phyloP scores from a whole-genome alignment of 2,113 vertebrate species.

The Ardeotis arabs region DNA sequence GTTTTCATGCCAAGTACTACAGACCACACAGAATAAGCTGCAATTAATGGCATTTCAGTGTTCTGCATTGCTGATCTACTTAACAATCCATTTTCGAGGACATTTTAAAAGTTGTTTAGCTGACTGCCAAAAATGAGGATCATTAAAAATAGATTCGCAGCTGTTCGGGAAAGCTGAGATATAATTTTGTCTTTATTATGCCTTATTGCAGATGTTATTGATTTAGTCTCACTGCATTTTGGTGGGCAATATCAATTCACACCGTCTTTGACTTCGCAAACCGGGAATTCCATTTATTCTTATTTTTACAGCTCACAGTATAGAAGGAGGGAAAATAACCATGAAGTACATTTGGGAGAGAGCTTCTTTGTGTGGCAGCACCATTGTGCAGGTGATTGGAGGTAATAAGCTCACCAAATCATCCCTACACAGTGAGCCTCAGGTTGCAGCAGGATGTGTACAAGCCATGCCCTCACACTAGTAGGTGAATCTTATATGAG shows the following conservation, averaged over 20 bases:
- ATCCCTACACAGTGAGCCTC: background rate
- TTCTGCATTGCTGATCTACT: constrained; percentile 77
- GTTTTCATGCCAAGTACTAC: constrained; percentile 30
- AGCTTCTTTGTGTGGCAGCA: background rate
- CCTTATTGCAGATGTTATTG: constrained; percentile 86
- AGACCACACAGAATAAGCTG: constrained; percentile 71
- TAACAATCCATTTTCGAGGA: constrained; percentile 81
- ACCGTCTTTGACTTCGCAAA: constrained; percentile 73
- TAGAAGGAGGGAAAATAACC: background rate
- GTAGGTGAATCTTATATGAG: background rate
- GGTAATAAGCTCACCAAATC: background rate
- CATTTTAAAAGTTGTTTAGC: constrained; percentile 82
- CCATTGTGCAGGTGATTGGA: background rate
- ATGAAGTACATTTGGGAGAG: background rate
- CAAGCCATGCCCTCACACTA: background rate
- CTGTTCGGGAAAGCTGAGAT: constrained; percentile 81
- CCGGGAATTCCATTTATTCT: constrained; percentile 63
- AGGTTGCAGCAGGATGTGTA: background rate
- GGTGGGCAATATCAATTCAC: constrained; percentile 69
- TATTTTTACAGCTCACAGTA: background rate
- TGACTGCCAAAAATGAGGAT: constrained; percentile 82
- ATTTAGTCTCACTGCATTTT: constrained; percentile 77
- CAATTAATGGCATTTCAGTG: constrained; percentile 74
- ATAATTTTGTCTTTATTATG: constrained; percentile 85
- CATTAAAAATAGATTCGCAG: constrained; percentile 86